Base-by-base conservation (phyloP, 1,140 invertebrate genomes). In the Apis cerana region DNA sequence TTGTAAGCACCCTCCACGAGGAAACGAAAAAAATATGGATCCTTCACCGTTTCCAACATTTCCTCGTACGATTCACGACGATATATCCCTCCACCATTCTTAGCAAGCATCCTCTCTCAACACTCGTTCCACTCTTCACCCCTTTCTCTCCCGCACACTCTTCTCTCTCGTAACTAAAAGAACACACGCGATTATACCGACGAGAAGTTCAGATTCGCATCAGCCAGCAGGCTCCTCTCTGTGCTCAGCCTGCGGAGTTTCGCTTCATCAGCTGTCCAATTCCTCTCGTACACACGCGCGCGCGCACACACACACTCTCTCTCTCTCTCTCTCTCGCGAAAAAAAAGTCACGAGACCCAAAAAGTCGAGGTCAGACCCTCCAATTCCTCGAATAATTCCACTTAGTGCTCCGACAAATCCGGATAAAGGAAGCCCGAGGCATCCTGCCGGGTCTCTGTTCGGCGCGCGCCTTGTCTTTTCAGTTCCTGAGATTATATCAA, bases 301-400 rank as follows among this genome's bases (percentile, higher is more conserved):
- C 33, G 0, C 33, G 3, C 33, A 43, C 4, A 43, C 33, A 7
- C 4, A 43, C 5, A 43, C 33, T 43, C 33, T 43, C 33, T 43
- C 33, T 43, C 33, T 52, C 58, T 58, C 71, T 27, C 19, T 71
- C 21, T 58, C 71, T 59, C 85, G 48, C 23, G 17, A 48, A 72
- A 50, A 65, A 33, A 65, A 33, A 27, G 13, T 72, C 75, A 76
- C 65, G 76, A 72, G 72, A 84, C 13, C 78, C 84, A 17, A 71
- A 33, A 80, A 79, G 82, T 87, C 79, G 61, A 82, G 75, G 71
- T 75, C 78, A 71, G 84, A 68, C 70, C 80, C 72, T 88, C 87
- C 91, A 92, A 92, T 92, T 92, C 92, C 92, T 92, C 85, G 79
- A 91, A 80, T 91, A 92, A 92, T 92, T 92, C 91, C 90, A 89